Percentiles rank a stretch among this genome's conserved stretches.
phyloP scores from a whole-genome alignment of 1,140 invertebrate species.

The Lithobius niger region DNA sequence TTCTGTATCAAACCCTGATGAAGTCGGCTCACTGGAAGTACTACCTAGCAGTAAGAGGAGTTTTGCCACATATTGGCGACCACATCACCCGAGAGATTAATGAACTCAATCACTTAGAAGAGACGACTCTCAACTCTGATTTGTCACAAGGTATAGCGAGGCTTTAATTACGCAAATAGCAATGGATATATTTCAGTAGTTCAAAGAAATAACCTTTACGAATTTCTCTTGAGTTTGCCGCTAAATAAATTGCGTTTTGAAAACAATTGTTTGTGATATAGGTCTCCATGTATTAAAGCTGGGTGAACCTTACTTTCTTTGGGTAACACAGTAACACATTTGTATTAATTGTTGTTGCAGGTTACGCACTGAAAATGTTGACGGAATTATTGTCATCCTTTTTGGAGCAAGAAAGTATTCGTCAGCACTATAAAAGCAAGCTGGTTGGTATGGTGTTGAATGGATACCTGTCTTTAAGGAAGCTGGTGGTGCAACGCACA shows the following conservation, averaged over 20 bases:
- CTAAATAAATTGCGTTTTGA: no score
- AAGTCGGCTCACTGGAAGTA: constrained; percentile 73
- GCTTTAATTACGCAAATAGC: constrained; percentile 5
- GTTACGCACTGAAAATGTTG: constrained; percentile 71
- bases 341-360: no score
- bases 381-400: constrained; percentile 73
- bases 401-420: constrained; percentile 47
- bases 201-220: no score
- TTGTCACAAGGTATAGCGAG: constrained; percentile 68
- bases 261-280: no score
- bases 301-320: no score
- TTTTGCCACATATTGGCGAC: constrained; percentile 67
- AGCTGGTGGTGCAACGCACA: constrained; percentile 86
- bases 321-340: no score
- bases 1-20: constrained; percentile 70
- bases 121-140: constrained; percentile 83
- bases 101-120: constrained; percentile 67
- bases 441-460: constrained; percentile 79
- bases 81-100: constrained; percentile 77
- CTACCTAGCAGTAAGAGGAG: constrained; percentile 46
- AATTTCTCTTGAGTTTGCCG: no score
- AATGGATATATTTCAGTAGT: no score
- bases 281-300: no score
- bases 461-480: constrained; percentile 79
- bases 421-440: constrained; percentile 76